Percentiles rank a stretch among this genome's conserved stretches.
phyloP scores from a whole-genome alignment of 2,113 vertebrate species.

The Miniopterus natalensis region DNA sequence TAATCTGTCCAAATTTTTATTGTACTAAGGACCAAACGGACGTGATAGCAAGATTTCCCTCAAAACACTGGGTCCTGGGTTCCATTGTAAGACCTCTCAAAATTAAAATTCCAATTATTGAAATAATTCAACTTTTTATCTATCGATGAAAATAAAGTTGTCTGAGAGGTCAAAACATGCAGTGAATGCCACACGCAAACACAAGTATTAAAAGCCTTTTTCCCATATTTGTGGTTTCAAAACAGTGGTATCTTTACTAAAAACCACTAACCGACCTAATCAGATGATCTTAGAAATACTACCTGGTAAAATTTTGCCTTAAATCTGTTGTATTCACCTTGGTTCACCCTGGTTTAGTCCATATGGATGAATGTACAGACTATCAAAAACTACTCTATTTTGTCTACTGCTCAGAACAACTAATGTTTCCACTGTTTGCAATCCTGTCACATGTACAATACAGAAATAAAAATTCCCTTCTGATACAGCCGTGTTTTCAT shows the following conservation, averaged over 20 bases:
- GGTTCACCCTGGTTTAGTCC: slow-evolving; percentile 11
- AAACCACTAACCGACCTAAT: slow-evolving; percentile 30
- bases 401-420: not conserved
- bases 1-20: not conserved
- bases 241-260: not conserved
- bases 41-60: not conserved
- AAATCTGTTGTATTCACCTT: slow-evolving; percentile 31
- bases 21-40: not conserved
- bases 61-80: not conserved
- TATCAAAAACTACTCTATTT: not conserved
- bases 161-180: slow-evolving; percentile 34
- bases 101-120: not conserved
- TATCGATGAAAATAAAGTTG: slow-evolving; percentile 50
- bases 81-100: not conserved
- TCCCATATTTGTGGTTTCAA: slow-evolving; percentile 47
- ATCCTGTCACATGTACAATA: slow-evolving; percentile 30
- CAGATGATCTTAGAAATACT: slow-evolving; percentile 58
- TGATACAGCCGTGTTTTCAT: not conserved
- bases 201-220: slow-evolving; percentile 59
- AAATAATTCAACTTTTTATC: not conserved
- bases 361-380: slow-evolving; percentile 25
- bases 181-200: slow-evolving; percentile 50
- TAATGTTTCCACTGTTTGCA: slow-evolving; percentile 24
- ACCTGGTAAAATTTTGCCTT: not conserved
- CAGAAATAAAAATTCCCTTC: not conserved